These are phyloP conservation scores for Drosophila infuscata DNA, from an alignment of 2,888 invertebrate species.

Conservation along the genomic window DNA sequence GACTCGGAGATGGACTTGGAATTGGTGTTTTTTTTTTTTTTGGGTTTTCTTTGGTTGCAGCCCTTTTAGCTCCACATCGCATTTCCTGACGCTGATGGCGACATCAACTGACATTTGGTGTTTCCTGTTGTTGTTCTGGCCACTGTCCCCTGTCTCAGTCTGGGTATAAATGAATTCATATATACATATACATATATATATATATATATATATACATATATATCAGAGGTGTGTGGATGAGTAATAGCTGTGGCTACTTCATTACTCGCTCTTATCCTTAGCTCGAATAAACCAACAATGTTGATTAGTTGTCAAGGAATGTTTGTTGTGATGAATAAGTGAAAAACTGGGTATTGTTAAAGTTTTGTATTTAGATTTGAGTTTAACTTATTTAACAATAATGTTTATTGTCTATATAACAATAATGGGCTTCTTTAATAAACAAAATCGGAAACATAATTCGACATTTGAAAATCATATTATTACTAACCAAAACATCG, in stretches of 20 bases:
- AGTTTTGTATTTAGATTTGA: not conserved
- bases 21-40: not conserved
- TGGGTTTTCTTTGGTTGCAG: slow-evolving; percentile 23
- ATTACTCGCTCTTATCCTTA: not conserved
- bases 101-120: slow-evolving; percentile 65
- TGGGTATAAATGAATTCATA: slow-evolving; percentile 20
- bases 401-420: too few relatives aligned
- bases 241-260: slow-evolving; percentile 23
- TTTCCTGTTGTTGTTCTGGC: slow-evolving; percentile 59
- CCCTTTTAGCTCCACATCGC: slow-evolving; percentile 37
- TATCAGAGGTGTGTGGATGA: slow-evolving; percentile 22
- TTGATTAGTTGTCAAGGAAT: not conserved
- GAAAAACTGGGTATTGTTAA: not conserved
- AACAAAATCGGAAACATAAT: too few relatives aligned
- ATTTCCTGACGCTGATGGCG: slow-evolving; percentile 62
- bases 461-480: too few relatives aligned
- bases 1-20: not conserved
- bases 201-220: not conserved
- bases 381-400: too few relatives aligned
- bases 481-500: too few relatives aligned
- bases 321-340: not conserved
- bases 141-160: not conserved
- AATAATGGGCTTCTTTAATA: too few relatives aligned
- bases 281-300: not conserved
- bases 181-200: not conserved